These are phyloP conservation scores for Abscondita cerata DNA, from an alignment of 2,888 invertebrate species.

Conservation along the genomic window DNA sequence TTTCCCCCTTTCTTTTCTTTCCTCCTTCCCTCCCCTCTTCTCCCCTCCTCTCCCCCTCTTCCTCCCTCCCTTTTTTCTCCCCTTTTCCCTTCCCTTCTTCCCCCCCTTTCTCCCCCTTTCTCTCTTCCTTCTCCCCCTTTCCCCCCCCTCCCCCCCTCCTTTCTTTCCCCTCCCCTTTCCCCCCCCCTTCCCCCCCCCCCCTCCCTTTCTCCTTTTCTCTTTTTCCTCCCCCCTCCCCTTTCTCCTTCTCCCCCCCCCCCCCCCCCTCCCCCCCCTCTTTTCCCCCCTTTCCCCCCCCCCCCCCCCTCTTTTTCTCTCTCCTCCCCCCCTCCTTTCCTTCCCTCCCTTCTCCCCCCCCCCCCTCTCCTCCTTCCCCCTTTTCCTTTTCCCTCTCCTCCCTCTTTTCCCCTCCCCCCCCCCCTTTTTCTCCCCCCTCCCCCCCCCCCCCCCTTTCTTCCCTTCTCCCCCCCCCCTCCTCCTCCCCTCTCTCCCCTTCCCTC, in stretches of 20 bases:
- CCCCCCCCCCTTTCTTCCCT: not conserved
- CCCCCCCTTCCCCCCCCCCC: not conserved
- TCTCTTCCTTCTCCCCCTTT: not conserved
- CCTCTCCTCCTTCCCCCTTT: constrained; percentile 1
- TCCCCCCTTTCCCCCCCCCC: not conserved
- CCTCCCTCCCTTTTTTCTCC: not conserved
- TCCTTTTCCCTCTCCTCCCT: not conserved
- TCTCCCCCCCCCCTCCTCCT: not conserved
- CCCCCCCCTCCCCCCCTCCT: not conserved
- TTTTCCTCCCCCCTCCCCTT: not conserved
- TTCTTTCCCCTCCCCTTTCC: not conserved
- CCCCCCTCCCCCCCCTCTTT: not conserved
- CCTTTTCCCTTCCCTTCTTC: not conserved
- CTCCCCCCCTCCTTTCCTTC: not conserved
- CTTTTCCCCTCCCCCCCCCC: not conserved
- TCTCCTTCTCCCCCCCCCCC: not conserved
- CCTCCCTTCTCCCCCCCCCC: not conserved
- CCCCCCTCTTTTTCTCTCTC: constrained; percentile 4
- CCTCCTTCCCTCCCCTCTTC: not conserved
- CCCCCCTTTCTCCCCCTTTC: not conserved
- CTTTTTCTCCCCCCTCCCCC: not conserved
- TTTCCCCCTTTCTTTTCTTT: not conserved
- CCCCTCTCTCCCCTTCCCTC: not conserved
- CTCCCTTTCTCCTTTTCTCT: not conserved
- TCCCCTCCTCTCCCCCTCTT: not conserved